These are phyloP conservation scores for Nemopilema nomurai DNA, from an alignment of 30 jellyfish, hydroid and myxozoan genomes.

Conservation along the genomic window DNA sequence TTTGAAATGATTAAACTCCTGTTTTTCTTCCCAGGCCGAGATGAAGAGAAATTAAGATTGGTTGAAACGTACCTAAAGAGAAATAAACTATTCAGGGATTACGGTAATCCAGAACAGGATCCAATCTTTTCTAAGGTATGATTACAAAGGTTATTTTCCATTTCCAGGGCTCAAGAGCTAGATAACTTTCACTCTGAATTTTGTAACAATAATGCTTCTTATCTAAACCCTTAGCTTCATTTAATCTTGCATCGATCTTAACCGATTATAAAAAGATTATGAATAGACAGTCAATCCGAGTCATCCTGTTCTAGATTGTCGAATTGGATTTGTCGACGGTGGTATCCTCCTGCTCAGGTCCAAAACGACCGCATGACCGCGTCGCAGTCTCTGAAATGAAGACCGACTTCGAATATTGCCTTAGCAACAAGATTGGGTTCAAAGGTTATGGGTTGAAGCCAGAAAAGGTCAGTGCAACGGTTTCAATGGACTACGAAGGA, in stretches of 20 bases:
- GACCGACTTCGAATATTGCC: conserved; percentile 72
- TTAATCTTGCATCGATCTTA: too few relatives aligned
- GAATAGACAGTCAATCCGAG: neutral
- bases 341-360: conserved; percentile 94
- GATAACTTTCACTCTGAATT: neutral
- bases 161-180: neutral
- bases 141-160: too few relatives aligned
- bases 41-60: conserved; percentile 36
- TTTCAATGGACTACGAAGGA: conserved; percentile 77
- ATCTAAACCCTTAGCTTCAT: too few relatives aligned
- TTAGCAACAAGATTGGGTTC: conserved; percentile 79
- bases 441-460: conserved; percentile 83
- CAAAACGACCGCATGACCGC: conserved; percentile 94
- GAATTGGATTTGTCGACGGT: conserved; percentile 88
- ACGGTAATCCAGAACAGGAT: conserved; percentile 68
- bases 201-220: neutral
- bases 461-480: conserved; percentile 57
- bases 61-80: conserved; percentile 67
- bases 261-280: too few relatives aligned
- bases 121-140: conserved; percentile 83
- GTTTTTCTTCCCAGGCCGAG: conserved; percentile 60
- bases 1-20: neutral
- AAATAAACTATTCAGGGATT: conserved; percentile 78
- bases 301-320: conserved; percentile 45
- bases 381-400: conserved; percentile 90